A percentile compares a stretch with the other conserved stretches of the same genome.
Evolutionary conservation across 2,113 vertebrate species (phyloP).

Genomic region (Irena cyanogastra): DNA sequence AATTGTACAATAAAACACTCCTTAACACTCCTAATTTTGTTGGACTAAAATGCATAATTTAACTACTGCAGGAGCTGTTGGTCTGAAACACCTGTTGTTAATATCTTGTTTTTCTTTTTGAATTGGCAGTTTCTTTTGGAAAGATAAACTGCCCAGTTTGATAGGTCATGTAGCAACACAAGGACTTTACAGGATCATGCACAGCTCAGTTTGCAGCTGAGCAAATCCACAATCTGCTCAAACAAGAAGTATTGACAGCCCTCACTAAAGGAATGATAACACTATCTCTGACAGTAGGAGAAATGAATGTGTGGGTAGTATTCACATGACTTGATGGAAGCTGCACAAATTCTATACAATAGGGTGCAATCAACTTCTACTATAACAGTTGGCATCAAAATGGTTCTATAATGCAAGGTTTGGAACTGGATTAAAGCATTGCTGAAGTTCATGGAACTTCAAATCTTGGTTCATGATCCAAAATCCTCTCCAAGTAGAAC

Average conservation of each 20-base stretch:
- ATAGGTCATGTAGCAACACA: not conserved
- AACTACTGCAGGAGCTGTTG: not conserved
- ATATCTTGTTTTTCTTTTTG: not conserved
- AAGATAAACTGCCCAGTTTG: not conserved
- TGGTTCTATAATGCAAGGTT: not conserved
- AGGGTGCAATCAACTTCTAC: not conserved
- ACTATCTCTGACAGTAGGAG: not conserved
- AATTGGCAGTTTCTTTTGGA: not conserved
- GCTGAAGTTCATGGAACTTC: not conserved
- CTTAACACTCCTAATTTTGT: not conserved
- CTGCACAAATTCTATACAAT: not conserved
- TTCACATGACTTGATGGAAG: not conserved
- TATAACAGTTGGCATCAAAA: not conserved
- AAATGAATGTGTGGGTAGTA: not conserved
- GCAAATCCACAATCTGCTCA: not conserved
- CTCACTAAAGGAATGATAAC: not conserved
- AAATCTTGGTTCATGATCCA: not conserved
- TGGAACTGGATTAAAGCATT: not conserved
- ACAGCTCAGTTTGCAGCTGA: not conserved
- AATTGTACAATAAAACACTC: not conserved
- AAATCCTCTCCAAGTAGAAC: not conserved
- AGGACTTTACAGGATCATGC: not conserved
- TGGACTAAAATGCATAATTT: not conserved
- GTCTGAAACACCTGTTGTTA: not conserved
- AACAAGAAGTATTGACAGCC: not conserved